Percentiles rank a stretch among this genome's conserved stretches.
phyloP scores from a whole-genome alignment of 1,140 invertebrate genomes.

The Matsumurasca onukii region DNA sequence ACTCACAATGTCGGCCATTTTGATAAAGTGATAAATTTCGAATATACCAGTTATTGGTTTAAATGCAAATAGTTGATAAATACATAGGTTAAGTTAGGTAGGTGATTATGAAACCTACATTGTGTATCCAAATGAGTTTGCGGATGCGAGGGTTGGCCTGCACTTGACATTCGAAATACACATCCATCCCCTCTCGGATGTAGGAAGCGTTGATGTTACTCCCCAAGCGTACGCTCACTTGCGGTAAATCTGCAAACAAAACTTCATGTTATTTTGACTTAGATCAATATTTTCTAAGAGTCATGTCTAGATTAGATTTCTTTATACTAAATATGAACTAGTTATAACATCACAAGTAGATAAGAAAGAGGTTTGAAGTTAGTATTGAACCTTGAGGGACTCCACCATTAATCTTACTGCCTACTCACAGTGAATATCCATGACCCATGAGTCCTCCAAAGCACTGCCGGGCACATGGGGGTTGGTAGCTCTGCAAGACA shows the following conservation, averaged over 20 bases:
- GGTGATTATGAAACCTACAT: constrained; percentile 77
- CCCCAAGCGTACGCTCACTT: constrained; percentile 75
- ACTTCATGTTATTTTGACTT: background rate
- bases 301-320: too few species aligned
- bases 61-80: too few species aligned
- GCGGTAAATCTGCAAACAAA: constrained; percentile 65
- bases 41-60: too few species aligned
- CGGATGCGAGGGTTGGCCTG: constrained; percentile 84
- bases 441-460: constrained; percentile 63
- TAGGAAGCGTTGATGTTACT: constrained; percentile 73
- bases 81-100: too few species aligned
- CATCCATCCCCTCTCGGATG: constrained; percentile 81
- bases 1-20: too few species aligned
- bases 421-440: constrained; percentile 87
- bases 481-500: constrained; percentile 85
- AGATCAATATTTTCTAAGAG: too few species aligned
- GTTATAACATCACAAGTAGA: too few species aligned
- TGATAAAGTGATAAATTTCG: too few species aligned
- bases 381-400: too few species aligned
- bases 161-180: constrained; percentile 89
- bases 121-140: constrained; percentile 80
- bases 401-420: too few species aligned
- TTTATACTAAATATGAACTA: too few species aligned
- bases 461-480: constrained; percentile 73
- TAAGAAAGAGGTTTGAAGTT: too few species aligned